phyloP scores from a whole-genome alignment of 1,140 invertebrate genomes.

The Drosophila parabipectinata region DNA sequence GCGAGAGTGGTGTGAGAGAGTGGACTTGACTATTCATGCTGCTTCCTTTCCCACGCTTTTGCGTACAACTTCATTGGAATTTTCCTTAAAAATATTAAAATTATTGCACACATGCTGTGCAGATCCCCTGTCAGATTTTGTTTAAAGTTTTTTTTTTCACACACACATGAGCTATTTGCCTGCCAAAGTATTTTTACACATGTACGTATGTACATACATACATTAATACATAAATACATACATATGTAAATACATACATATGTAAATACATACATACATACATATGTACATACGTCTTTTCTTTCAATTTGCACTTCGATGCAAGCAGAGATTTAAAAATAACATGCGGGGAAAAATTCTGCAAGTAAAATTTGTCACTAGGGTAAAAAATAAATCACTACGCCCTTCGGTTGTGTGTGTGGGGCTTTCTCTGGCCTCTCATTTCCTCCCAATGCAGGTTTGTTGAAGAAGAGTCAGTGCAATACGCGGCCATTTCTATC shows the following conservation, averaged over 20 bases:
- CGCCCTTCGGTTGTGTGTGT: constrained; percentile 21
- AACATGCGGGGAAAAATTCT: constrained; percentile 61
- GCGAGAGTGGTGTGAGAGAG: not conserved
- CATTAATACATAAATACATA: too few relatives aligned
- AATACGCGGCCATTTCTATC: constrained; percentile 37
- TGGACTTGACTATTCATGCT: constrained; percentile 19
- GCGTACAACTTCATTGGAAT: constrained; percentile 1
- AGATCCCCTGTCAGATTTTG: constrained; percentile 12
- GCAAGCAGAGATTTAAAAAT: constrained; percentile 70
- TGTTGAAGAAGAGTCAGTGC: constrained; percentile 60
- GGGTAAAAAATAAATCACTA: constrained; percentile 78
- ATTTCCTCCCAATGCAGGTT: constrained; percentile 39
- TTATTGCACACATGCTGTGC: constrained; percentile 31
- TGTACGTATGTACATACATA: constrained; percentile 6
- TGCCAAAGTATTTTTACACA: constrained; percentile 73
- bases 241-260: constrained; percentile 38
- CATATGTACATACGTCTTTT: constrained; percentile 13
- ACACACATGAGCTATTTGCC: constrained; percentile 16
- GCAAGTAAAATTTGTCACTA: constrained; percentile 75
- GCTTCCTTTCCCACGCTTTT: constrained; percentile 9
- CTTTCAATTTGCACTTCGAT: constrained; percentile 62
- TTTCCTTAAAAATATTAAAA: constrained; percentile 2
- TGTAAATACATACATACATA: constrained; percentile 11
- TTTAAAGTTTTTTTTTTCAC: constrained; percentile 1
- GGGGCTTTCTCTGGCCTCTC: constrained; percentile 24